phyloP scores from a whole-genome alignment of 2,888 invertebrate species.

The Nineta flava region DNA sequence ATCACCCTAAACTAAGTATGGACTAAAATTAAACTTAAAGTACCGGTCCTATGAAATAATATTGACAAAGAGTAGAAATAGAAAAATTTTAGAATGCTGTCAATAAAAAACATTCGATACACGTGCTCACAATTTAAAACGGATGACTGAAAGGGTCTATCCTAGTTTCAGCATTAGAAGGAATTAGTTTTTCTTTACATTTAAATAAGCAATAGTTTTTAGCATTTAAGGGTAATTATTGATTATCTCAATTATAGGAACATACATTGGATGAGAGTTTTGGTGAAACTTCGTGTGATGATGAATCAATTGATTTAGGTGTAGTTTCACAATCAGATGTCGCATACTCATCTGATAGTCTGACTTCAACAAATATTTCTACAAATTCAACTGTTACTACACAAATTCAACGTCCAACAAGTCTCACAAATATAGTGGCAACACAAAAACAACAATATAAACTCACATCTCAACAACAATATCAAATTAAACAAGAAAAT shows the following conservation, averaged over 20 bases:
- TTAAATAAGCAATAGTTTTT: neutral
- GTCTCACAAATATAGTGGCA: conserved; percentile 12
- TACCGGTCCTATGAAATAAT: no score
- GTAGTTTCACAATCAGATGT: conserved; percentile 9
- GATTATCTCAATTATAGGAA: conserved; percentile 33
- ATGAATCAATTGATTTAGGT: conserved; percentile 14
- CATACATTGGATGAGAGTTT: conserved; percentile 58
- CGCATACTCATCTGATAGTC: conserved; percentile 18
- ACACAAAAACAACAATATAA: conserved; percentile 11
- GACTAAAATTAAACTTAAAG: no score
- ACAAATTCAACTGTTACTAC: conserved; percentile 18
- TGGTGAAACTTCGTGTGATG: conserved; percentile 42
- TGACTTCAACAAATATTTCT: conserved; percentile 25
- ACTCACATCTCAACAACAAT: conserved; percentile 14
- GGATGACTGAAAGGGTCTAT: no score
- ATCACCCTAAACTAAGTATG: no score
- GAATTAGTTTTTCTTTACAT: neutral
- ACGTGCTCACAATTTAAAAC: no score
- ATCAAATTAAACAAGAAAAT: conserved; percentile 14
- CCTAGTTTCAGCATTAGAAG: no score
- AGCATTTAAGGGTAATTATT: neutral
- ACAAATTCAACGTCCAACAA: conserved; percentile 12
- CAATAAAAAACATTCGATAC: no score
- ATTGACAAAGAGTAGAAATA: no score
- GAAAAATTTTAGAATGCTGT: no score